Conservation (phyloP, 2,888 invertebrate genomes). For the Psylliodes chrysocephalus region DNA sequence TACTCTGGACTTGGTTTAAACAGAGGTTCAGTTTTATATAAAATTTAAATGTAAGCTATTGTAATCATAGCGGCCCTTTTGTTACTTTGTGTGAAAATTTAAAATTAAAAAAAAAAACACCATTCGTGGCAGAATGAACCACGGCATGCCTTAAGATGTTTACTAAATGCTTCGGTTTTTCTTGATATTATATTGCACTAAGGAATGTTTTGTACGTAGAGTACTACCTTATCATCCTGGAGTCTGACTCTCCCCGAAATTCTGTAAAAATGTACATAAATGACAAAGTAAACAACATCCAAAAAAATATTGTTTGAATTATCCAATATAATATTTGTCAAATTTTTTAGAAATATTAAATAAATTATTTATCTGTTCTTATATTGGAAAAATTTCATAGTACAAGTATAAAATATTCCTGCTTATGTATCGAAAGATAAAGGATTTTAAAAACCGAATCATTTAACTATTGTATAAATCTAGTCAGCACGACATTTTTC, state of each 20-base stretch:
- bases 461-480: constrained; percentile 57
- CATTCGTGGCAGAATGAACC: constrained; percentile 59
- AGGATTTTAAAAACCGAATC: constrained; percentile 36
- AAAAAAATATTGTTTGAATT: no score
- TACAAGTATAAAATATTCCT: no score
- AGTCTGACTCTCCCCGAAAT: no score
- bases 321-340: no score
- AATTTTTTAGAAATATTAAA: no score
- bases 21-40: constrained; percentile 51
- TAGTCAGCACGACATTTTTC: constrained; percentile 59
- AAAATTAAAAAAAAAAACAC: constrained; percentile 45
- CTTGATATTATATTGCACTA: background rate
- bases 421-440: no score
- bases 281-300: no score
- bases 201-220: no score
- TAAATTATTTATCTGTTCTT: no score
- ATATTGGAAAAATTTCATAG: no score
- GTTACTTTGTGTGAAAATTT: constrained; percentile 42
- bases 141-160: constrained; percentile 60
- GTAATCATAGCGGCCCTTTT: constrained; percentile 44
- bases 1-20: constrained; percentile 50
- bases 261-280: no score
- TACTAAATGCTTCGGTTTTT: constrained; percentile 4
- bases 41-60: constrained; percentile 50
- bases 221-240: no score